These are phyloP conservation scores for Eucriotettix oculatus DNA, from an alignment of 2,888 invertebrate species.

Conservation along the genomic window DNA sequence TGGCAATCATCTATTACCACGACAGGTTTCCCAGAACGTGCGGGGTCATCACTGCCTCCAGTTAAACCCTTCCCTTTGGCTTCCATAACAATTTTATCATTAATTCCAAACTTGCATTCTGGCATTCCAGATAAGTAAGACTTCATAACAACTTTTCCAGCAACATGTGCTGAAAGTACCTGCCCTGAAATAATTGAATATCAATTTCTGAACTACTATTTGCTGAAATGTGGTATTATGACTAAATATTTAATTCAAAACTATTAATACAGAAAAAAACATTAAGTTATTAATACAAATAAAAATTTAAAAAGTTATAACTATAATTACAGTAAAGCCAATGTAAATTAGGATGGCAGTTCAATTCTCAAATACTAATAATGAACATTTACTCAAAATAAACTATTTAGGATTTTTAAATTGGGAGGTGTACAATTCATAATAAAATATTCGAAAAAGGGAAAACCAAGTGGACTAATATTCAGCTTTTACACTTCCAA, in stretches of 20 bases:
- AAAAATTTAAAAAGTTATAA: too few species aligned
- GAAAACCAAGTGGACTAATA: too few species aligned
- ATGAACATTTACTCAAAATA: too few species aligned
- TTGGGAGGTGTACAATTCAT: too few species aligned
- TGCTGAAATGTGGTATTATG: neutral
- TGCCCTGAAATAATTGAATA: slow-evolving; percentile 45
- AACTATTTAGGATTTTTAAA: too few species aligned
- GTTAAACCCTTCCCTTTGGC: slow-evolving; percentile 60
- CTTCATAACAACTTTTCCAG: slow-evolving; percentile 99
- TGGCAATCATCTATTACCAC: slow-evolving; percentile 99
- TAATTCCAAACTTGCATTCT: slow-evolving; percentile 99
- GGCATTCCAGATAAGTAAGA: slow-evolving; percentile 99
- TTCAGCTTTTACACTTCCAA: too few species aligned
- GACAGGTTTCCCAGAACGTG: slow-evolving; percentile 63
- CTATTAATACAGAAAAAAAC: neutral
- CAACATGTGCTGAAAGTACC: slow-evolving; percentile 96
- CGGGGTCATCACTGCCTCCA: slow-evolving; percentile 21
- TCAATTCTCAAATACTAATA: too few species aligned
- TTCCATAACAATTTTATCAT: slow-evolving; percentile 99
- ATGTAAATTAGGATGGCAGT: too few species aligned
- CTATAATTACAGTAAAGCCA: too few species aligned
- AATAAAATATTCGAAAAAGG: too few species aligned
- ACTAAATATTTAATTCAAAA: neutral
- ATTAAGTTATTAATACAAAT: too few species aligned
- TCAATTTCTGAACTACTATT: neutral